phyloP scores from a whole-genome alignment of 2,888 invertebrate species.

The Dynastes maya region DNA sequence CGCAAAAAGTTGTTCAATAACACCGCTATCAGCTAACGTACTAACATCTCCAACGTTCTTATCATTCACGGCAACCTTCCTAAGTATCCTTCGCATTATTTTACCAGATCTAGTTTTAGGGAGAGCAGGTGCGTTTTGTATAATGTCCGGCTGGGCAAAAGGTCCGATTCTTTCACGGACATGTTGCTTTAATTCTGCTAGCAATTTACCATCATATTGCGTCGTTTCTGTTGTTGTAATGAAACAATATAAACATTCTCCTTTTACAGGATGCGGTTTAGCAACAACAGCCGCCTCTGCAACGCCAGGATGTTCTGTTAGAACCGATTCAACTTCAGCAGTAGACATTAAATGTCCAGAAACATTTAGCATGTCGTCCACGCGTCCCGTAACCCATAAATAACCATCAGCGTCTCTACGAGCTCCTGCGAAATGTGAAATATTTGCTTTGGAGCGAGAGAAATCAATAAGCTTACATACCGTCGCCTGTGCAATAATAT shows the following conservation, averaged over 20 bases:
- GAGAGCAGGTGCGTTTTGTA: conserved; percentile 94
- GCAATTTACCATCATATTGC: conserved; percentile 79
- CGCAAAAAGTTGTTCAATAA: conserved; percentile 86
- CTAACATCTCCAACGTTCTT: conserved; percentile 93
- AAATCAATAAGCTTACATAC: conserved; percentile 72
- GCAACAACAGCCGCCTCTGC: conserved; percentile 98
- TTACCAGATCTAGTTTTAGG: conserved; percentile 99
- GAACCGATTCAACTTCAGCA: conserved; percentile 90
- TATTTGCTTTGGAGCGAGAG: conserved; percentile 9
- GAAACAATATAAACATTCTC: conserved; percentile 98
- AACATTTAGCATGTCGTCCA: conserved; percentile 99
- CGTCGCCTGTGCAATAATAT: conserved; percentile 98
- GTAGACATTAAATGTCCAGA: conserved; percentile 98
- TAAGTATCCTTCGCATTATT: conserved; percentile 95
- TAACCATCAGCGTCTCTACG: conserved; percentile 94
- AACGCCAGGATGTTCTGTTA: conserved; percentile 84
- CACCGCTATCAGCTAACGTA: conserved; percentile 93
- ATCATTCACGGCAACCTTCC: conserved; percentile 94
- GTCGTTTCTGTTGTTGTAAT: conserved; percentile 90
- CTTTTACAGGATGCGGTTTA: conserved; percentile 94
- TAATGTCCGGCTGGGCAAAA: conserved; percentile 94
- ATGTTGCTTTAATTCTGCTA: conserved; percentile 81
- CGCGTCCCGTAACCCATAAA: conserved; percentile 96
- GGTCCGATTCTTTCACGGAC: conserved; percentile 95
- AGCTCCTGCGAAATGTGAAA: conserved; percentile 78